Evolutionary conservation across 2,797 vertebrate genomes (phyloP).

Genomic region (Esox lucius): DNA sequence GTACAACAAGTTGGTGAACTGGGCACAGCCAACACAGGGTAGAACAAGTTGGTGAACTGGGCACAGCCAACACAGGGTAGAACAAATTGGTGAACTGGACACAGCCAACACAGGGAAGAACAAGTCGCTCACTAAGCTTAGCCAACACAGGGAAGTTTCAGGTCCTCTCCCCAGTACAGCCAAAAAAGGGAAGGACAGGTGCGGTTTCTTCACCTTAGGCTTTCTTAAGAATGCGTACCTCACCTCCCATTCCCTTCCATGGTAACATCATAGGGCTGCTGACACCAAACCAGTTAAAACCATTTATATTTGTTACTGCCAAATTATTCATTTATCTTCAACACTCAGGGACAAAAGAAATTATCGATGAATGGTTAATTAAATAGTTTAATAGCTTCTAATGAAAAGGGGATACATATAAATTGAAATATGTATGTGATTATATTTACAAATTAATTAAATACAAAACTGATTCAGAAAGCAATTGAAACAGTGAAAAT

Average conservation of each 20-base stretch:
- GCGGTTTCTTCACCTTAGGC: conserved; percentile 63
- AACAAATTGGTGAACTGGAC: conserved; percentile 39
- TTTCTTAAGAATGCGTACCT: conserved; percentile 42
- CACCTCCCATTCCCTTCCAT: conserved; percentile 8
- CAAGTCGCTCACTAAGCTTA: too few relatives aligned
- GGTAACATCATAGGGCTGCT: conserved; percentile 18
- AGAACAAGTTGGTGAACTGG: conserved; percentile 31
- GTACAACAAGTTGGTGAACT: conserved; percentile 27
- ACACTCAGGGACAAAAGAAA: too few relatives aligned
- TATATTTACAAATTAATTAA: too few relatives aligned
- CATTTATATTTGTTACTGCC: not conserved
- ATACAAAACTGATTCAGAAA: too few relatives aligned
- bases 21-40: conserved; percentile 36
- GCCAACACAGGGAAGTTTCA: too few relatives aligned
- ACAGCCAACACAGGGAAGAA: conserved; percentile 59
- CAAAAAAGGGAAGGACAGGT: conserved; percentile 61
- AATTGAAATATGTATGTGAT: too few relatives aligned
- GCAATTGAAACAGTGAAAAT: too few relatives aligned
- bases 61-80: too few relatives aligned
- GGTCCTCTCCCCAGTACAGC: not conserved
- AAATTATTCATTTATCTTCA: too few relatives aligned
- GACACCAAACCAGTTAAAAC: not conserved
- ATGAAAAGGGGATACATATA: too few relatives aligned
- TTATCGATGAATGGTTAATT: too few relatives aligned
- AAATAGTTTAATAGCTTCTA: too few relatives aligned